Percentiles rank a stretch among this genome's conserved stretches.
These are phyloP conservation scores for Nycticorax nycticorax DNA, from an alignment of 2,113 vertebrate genomes.

Conservation along the genomic window DNA sequence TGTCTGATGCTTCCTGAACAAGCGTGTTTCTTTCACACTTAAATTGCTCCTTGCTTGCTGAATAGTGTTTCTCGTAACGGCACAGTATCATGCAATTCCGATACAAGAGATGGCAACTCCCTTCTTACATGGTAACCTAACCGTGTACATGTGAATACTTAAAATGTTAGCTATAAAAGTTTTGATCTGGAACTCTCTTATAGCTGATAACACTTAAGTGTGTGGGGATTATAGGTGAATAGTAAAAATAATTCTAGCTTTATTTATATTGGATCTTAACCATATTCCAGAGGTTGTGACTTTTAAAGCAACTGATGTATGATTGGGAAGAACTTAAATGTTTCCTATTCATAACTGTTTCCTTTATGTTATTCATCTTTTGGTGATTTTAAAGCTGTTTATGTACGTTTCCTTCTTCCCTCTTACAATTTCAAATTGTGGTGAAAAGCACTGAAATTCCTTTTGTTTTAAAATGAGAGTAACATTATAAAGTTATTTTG, in stretches of 20 bases:
- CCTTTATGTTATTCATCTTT: neutral
- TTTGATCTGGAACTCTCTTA: neutral
- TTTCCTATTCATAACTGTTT: neutral
- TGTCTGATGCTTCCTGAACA: neutral
- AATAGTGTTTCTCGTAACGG: neutral
- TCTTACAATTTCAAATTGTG: neutral
- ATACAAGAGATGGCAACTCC: neutral
- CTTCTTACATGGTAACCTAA: neutral
- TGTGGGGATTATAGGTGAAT: neutral
- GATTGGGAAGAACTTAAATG: neutral
- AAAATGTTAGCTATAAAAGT: neutral
- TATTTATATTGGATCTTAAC: neutral
- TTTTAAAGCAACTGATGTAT: neutral
- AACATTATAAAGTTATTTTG: neutral
- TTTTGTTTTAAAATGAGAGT: neutral
- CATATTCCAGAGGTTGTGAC: neutral
- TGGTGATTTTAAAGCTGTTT: neutral
- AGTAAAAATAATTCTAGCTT: neutral
- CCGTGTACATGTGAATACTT: neutral
- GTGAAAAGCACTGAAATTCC: neutral
- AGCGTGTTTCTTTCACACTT: neutral
- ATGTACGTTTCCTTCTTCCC: neutral
- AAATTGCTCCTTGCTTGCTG: neutral
- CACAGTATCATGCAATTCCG: neutral
- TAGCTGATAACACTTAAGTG: neutral